phyloP scores from a whole-genome alignment of 2,113 vertebrate genomes.

The Crypturellus undulatus region DNA sequence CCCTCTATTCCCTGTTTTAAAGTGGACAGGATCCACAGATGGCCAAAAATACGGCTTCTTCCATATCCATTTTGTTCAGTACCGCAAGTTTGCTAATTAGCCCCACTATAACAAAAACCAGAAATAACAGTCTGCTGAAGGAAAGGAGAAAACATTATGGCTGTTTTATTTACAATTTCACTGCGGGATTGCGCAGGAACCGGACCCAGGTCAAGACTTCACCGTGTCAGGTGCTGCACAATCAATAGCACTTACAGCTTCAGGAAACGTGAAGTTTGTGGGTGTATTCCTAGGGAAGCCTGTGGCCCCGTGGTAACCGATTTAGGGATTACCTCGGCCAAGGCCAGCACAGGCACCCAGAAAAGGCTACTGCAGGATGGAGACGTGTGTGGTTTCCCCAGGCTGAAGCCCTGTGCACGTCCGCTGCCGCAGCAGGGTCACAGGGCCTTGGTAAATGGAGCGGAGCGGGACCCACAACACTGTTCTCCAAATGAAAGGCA shows the following conservation, averaged over 20 bases:
- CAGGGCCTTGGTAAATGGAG: background rate
- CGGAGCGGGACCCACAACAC: background rate
- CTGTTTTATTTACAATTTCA: background rate
- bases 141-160: background rate
- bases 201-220: background rate
- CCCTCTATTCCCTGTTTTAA: background rate
- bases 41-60: background rate
- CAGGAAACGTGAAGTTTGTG: conserved; percentile 9
- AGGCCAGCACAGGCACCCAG: background rate
- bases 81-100: background rate
- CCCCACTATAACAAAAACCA: background rate
- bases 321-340: background rate
- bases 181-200: background rate
- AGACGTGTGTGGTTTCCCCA: background rate
- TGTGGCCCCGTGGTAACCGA: background rate
- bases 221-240: conserved; percentile 8
- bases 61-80: background rate
- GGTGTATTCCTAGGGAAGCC: background rate
- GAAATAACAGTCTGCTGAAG: background rate
- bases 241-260: conserved; percentile 11
- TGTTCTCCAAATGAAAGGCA: conserved; percentile 34
- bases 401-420: background rate
- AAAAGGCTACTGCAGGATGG: background rate
- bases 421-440: background rate
- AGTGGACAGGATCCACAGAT: background rate